Base-by-base conservation (phyloP, 2,113 vertebrate genomes). In the Pholis gunnellus region DNA sequence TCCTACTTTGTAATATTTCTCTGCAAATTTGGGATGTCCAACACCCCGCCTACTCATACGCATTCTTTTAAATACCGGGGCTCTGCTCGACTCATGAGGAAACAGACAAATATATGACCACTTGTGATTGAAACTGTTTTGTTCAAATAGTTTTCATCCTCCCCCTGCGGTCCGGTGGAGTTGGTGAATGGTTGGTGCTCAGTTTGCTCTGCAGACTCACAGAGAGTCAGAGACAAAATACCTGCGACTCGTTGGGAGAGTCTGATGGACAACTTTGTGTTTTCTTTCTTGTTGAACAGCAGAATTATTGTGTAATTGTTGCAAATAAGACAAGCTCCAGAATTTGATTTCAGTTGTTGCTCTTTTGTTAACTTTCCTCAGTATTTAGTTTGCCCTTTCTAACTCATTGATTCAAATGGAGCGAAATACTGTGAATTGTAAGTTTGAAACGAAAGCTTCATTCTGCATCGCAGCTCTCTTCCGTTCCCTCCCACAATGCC, bases 81-180 rank as follows among this genome's bases (percentile, higher is more conserved):
- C 78, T 52, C 34, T 64, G 71, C 38, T 75, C 29, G 7, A 80
- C 9, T 75, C 68, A 34, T 34, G 31, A 67, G 63, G 54, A 76
- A 57, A 83, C 22, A 34, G 34, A 73, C 38, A 46, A 77, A 46
- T 29, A 50, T 42, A 76, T 57, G 72, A 77, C 44, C 5, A 38
- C 9, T 48, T 67, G 27, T 61, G 57, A 67, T 85, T 75, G 15
- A 42, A 72, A 74, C 29, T 25, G 25, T 86, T 89, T 73, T 79
- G 65, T 81, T 81, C 18, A 71, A 90, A 76, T 52, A 17, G 75
- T 89, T 50, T 83, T 76, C 72, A 59, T 83, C 67, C 60, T 60
- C 72, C 57, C 72, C 74, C 78, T 79, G 78, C 17, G 42, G 68
- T 73, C 25, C 65, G 38, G 79, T 54, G 38, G 48, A 78, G 60